These are phyloP conservation scores for Cyclopterus lumpus DNA, from an alignment of 2,797 vertebrate species.

Conservation along the genomic window DNA sequence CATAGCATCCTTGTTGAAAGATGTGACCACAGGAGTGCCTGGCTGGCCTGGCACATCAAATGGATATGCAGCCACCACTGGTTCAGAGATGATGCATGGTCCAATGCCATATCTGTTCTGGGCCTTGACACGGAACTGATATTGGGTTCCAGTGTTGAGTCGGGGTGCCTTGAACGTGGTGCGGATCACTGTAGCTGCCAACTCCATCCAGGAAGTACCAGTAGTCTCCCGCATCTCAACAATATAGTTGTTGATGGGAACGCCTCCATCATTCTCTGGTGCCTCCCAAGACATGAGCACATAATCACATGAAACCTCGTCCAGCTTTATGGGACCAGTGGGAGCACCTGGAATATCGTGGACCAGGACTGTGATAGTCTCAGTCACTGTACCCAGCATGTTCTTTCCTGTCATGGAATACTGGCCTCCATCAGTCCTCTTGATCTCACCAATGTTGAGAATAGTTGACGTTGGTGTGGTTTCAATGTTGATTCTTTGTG, in stretches of 20 bases:
- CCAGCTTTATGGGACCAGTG: conserved; percentile 95
- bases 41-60: conserved; percentile 97
- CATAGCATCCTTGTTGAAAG: conserved; percentile 94
- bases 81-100: conserved; percentile 88
- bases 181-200: conserved; percentile 96
- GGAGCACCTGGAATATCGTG: conserved; percentile 98
- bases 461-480: conserved; percentile 93
- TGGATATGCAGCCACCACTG: conserved; percentile 93
- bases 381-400: conserved; percentile 92
- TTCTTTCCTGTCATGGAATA: conserved; percentile 95
- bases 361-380: conserved; percentile 91
- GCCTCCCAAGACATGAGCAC: conserved; percentile 95
- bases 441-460: conserved; percentile 92
- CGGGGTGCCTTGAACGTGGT: conserved; percentile 95
- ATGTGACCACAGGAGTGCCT: conserved; percentile 90
- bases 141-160: conserved; percentile 92
- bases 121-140: conserved; percentile 97
- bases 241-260: conserved; percentile 97
- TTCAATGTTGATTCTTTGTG: conserved; percentile 95
- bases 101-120: conserved; percentile 97
- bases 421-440: conserved; percentile 90
- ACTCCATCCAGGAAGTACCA: conserved; percentile 93
- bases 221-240: conserved; percentile 98
- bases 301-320: conserved; percentile 97
- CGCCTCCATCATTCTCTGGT: conserved; percentile 95